Evolutionary conservation across 2,113 vertebrate genomes (phyloP).

Genomic region (Strix aluco): DNA sequence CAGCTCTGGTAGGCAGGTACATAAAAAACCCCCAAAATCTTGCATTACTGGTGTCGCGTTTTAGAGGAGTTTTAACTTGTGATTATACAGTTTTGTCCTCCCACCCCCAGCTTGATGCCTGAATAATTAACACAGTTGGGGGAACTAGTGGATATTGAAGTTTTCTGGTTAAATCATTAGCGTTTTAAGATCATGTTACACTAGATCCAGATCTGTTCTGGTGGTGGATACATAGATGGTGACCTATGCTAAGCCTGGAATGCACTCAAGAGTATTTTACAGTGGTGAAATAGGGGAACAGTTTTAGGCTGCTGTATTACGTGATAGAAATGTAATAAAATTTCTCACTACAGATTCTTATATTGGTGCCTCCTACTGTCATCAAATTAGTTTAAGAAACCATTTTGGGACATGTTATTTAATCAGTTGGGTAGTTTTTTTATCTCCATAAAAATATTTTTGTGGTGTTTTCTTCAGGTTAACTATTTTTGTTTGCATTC

Average conservation of each 20-base stretch:
- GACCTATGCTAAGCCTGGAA: not conserved
- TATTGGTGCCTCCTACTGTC: not conserved
- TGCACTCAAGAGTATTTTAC: not conserved
- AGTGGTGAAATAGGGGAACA: not conserved
- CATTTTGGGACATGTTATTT: not conserved
- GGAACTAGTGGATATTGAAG: not conserved
- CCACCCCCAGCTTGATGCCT: not conserved
- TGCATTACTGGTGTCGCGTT: not conserved
- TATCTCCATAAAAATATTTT: not conserved
- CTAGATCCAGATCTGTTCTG: not conserved
- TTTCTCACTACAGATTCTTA: not conserved
- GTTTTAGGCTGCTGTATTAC: not conserved
- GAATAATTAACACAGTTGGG: not conserved
- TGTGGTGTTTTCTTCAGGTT: not conserved
- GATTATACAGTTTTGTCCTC: not conserved
- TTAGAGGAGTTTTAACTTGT: not conserved
- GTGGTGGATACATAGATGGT: not conserved
- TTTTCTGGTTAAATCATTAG: not conserved
- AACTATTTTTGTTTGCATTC: not conserved
- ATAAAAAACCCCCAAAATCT: not conserved
- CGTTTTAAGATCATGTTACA: not conserved
- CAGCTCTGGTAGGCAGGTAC: not conserved
- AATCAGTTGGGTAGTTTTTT: not conserved
- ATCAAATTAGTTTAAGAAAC: not conserved
- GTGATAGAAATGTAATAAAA: not conserved